phyloP scores from a whole-genome alignment of 2,888 invertebrate species.

The Rhamnusium bicolor region DNA sequence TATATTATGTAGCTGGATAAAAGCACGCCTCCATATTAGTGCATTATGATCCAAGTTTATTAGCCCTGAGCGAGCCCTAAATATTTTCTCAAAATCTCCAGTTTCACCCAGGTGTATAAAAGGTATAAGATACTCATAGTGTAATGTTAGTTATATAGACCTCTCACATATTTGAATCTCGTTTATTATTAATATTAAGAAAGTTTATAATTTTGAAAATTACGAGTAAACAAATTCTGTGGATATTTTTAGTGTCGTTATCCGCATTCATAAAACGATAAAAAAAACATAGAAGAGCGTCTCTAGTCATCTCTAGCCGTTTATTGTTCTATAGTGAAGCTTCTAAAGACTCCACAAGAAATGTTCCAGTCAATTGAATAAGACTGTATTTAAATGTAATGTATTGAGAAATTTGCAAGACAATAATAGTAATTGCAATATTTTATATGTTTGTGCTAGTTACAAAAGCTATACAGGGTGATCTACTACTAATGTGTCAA shows the following conservation, averaged over 20 bases:
- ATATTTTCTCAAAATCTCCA: conserved; percentile 9
- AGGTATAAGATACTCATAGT: neutral
- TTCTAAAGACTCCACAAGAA: no score
- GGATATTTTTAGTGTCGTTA: neutral
- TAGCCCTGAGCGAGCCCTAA: neutral
- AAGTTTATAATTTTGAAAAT: neutral
- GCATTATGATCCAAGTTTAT: neutral
- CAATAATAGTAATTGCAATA: no score
- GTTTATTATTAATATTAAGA: neutral
- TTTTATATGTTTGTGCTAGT: no score
- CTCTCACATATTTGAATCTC: neutral
- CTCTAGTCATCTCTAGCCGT: no score
- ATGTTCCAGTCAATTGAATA: no score
- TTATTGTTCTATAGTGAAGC: no score
- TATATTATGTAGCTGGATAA: conserved; percentile 2
- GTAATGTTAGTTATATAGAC: neutral
- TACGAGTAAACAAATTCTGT: neutral
- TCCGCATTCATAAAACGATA: no score
- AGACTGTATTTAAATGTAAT: no score
- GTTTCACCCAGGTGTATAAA: neutral
- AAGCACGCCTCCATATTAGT: conserved; percentile 9
- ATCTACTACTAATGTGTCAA: no score
- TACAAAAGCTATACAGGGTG: no score
- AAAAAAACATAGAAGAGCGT: no score
- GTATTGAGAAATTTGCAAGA: no score